phyloP scores from a whole-genome alignment of 2,888 invertebrate genomes.

The Gastrophysa polygoni region DNA sequence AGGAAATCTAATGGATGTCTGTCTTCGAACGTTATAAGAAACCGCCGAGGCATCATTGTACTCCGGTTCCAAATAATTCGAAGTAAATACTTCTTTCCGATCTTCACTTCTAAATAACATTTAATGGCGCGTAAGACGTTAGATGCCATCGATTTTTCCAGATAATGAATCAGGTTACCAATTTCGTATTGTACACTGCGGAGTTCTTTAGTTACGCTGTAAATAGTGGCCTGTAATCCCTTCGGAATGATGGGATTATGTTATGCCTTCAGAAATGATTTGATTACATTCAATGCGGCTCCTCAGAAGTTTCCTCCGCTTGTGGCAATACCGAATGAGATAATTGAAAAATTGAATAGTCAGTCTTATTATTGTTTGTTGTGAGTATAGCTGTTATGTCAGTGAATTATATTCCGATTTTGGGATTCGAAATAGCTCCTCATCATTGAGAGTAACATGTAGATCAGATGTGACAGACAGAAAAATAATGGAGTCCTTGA shows the following conservation, averaged over 20 bases:
- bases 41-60: not conserved
- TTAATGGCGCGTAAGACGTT: constrained; percentile 25
- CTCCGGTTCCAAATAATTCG: not conserved
- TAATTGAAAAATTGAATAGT: not conserved
- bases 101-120: constrained; percentile 7
- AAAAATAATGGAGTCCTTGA: no score
- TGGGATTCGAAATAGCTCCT: no score
- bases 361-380: not conserved
- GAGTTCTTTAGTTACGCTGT: constrained; percentile 16
- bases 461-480: no score
- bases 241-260: constrained; percentile 16
- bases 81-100: not conserved
- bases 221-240: constrained; percentile 18
- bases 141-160: constrained; percentile 24
- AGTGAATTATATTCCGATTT: no score
- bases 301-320: constrained; percentile 10
- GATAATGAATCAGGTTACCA: constrained; percentile 17
- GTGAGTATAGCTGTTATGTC: not conserved
- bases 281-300: constrained; percentile 5
- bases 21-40: no score
- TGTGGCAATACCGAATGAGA: not conserved
- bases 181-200: constrained; percentile 14
- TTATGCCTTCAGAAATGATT: constrained; percentile 14
- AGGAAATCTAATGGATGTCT: no score
- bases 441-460: no score